A percentile compares a stretch with the other conserved stretches of the same genome.
phyloP scores from a whole-genome alignment of 2,797 vertebrate genomes.

The Sandelia bainsii region DNA sequence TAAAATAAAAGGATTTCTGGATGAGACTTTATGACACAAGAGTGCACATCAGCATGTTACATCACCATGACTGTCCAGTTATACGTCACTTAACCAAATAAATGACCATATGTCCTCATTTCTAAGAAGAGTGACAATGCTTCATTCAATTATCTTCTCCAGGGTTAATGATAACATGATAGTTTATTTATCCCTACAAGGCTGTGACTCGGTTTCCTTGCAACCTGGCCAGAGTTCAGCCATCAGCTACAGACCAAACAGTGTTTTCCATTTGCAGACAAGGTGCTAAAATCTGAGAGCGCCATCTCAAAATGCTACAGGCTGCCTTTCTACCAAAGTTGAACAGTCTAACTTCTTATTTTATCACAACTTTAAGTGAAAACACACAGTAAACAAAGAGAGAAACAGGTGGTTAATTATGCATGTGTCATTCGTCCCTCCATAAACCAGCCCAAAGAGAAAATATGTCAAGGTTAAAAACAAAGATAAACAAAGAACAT shows the following conservation, averaged over 20 bases:
- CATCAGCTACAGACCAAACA: neutral
- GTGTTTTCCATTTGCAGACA: neutral
- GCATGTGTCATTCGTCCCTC: neutral
- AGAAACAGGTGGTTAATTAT: neutral
- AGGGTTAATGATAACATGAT: conserved; percentile 22
- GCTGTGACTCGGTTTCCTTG: conserved; percentile 8
- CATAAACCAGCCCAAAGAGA: neutral
- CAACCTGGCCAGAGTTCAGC: conserved; percentile 32
- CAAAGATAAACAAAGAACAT: conserved; percentile 16
- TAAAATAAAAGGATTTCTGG: neutral
- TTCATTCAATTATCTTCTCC: neutral
- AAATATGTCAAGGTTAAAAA: conserved; percentile 26
- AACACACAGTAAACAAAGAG: neutral
- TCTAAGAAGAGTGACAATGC: neutral
- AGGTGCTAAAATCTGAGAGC: neutral
- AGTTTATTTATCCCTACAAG: conserved; percentile 28
- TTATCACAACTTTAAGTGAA: neutral
- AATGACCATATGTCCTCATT: conserved; percentile 25
- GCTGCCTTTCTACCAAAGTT: no score
- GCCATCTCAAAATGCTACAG: neutral
- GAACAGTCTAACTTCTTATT: neutral
- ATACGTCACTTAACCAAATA: conserved; percentile 34
- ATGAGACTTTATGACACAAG: neutral
- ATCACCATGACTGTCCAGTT: conserved; percentile 23
- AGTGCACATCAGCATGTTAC: neutral